phyloP scores from a whole-genome alignment of 2,797 vertebrate genomes.

The Premnoplex brunnescens region DNA sequence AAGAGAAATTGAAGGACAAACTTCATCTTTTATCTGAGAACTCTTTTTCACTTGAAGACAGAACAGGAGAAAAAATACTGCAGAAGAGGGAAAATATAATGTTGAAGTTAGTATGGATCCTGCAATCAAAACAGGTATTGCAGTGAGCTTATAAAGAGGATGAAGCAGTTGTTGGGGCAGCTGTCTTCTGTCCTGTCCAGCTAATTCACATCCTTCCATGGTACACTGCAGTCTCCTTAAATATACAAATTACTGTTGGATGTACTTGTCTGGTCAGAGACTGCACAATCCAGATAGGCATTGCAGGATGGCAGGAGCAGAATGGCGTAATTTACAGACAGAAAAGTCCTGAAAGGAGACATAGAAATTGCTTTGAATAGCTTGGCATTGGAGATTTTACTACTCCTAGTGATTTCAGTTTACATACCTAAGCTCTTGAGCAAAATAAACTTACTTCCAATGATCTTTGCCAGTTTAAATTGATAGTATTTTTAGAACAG shows the following conservation, averaged over 20 bases:
- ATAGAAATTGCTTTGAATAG: not conserved
- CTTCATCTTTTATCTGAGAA: not conserved
- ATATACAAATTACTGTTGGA: not conserved
- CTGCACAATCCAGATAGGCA: not conserved
- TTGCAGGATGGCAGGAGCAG: conserved; percentile 36
- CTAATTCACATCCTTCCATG: not conserved
- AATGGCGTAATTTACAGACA: not conserved
- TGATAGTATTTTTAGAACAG: conserved; percentile 16
- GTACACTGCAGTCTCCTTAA: not conserved
- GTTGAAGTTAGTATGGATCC: not conserved
- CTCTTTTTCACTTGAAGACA: not conserved
- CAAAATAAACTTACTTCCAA: conserved; percentile 3
- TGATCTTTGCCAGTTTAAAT: not conserved
- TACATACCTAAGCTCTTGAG: not conserved
- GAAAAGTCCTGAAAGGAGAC: conserved; percentile 8
- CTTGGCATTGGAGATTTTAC: not conserved
- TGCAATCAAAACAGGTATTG: not conserved
- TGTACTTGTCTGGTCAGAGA: not conserved
- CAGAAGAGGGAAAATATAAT: not conserved
- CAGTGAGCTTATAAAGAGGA: not conserved
- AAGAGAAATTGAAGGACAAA: not conserved
- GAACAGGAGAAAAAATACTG: not conserved
- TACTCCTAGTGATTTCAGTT: not conserved
- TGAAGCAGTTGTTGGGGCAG: not conserved
- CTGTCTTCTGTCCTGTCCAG: not conserved